Percentiles rank a stretch among this genome's conserved stretches.
Conservation (phyloP, 2,888 invertebrate genomes). For the Pterostichus niger region DNA sequence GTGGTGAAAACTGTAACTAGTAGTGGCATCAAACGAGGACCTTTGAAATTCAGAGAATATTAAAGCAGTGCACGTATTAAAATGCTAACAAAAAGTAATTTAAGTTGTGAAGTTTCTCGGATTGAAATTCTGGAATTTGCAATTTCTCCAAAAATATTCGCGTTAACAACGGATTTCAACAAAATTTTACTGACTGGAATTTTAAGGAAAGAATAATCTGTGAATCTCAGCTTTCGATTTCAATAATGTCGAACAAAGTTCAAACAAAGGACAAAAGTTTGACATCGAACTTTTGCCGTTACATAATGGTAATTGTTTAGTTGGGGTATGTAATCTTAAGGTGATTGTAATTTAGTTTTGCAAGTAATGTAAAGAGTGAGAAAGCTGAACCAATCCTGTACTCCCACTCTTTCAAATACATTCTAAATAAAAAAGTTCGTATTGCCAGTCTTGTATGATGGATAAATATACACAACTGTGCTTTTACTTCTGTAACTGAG, state of each 20-base stretch:
- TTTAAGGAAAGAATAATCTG: background rate
- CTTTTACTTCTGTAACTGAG: no score
- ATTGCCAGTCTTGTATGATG: no score
- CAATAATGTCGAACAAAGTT: background rate
- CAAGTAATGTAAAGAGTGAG: no score
- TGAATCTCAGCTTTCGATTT: conserved; percentile 8
- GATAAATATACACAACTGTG: no score
- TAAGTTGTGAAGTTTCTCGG: conserved; percentile 21
- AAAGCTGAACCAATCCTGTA: no score
- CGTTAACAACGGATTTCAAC: conserved; percentile 26
- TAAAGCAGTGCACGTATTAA: conserved; percentile 37
- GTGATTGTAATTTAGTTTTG: no score
- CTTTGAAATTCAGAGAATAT: background rate
- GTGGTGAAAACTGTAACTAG: conserved; percentile 41
- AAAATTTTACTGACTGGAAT: conserved; percentile 28
- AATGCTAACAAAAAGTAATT: conserved; percentile 50
- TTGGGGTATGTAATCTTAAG: no score
- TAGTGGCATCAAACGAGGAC: background rate
- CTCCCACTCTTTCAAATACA: no score
- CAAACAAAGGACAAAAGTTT: background rate
- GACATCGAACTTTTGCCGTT: background rate
- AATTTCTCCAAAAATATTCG: conserved; percentile 26
- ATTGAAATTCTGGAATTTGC: conserved; percentile 41
- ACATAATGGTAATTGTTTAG: no score
- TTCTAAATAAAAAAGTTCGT: no score